These are phyloP conservation scores for Macrotis lagotis DNA, from an alignment of 2,113 vertebrate genomes.

Conservation along the genomic window DNA sequence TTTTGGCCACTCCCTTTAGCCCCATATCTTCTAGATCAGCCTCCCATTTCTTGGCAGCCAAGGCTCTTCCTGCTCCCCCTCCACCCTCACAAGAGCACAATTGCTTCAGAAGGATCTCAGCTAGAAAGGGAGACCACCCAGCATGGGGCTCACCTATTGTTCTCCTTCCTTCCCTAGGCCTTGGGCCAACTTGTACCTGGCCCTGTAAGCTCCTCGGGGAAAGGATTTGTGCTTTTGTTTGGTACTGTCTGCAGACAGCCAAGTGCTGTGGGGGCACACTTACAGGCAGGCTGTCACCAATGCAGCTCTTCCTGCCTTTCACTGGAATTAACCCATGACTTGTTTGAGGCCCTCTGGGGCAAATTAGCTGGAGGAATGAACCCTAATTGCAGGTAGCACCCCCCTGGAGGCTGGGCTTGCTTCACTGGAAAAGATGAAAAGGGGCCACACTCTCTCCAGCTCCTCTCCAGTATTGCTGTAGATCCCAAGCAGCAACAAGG, in stretches of 20 bases:
- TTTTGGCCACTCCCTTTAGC: background rate
- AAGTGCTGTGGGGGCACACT: constrained; percentile 60
- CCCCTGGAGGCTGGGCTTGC: too few species aligned
- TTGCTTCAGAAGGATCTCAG: constrained; percentile 69
- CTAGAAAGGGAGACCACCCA: constrained; percentile 71
- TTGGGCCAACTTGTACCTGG: constrained; percentile 59
- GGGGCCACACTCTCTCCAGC: accelerated
- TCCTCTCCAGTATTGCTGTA: background rate
- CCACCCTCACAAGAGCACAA: constrained; percentile 50
- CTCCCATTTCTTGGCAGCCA: constrained; percentile 52
- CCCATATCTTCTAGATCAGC: constrained; percentile 24
- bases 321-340: constrained; percentile 66
- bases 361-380: background rate
- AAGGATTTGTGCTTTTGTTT: constrained; percentile 77
- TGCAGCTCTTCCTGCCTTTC: constrained; percentile 67
- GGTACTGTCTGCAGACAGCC: constrained; percentile 65
- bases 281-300: constrained; percentile 67
- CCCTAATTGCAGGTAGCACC: too few species aligned
- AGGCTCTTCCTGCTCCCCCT: constrained; percentile 52
- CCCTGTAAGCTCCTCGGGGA: constrained; percentile 60
- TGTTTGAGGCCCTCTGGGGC: constrained; percentile 44
- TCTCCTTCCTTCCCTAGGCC: constrained; percentile 61
- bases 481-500: background rate
- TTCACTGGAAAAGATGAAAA: background rate
- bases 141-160: constrained; percentile 63